phyloP scores from a whole-genome alignment of 2,888 invertebrate genomes.

The Magallana nippona region DNA sequence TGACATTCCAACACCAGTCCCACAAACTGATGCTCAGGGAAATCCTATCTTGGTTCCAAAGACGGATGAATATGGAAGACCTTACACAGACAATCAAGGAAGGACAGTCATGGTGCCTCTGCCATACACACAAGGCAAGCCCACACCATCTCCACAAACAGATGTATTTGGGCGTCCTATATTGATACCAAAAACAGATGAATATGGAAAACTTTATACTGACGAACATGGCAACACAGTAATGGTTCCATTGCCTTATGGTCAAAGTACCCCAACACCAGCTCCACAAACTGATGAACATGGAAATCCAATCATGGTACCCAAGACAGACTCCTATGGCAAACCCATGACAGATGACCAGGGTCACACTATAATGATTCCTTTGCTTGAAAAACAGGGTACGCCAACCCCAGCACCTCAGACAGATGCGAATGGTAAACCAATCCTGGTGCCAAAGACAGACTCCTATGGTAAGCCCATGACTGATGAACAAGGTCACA shows the following conservation, averaged over 20 bases:
- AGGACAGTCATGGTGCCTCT: constrained; percentile 37
- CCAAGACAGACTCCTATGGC: constrained; percentile 9
- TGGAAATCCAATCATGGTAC: constrained; percentile 41
- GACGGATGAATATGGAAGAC: constrained; percentile 43
- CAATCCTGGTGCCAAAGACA: constrained; percentile 28
- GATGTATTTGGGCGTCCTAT: constrained; percentile 27
- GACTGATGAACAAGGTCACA: constrained; percentile 19
- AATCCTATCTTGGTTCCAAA: constrained; percentile 34
- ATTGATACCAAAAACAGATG: no score
- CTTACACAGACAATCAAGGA: constrained; percentile 43
- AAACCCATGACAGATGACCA: constrained; percentile 20
- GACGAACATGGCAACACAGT: constrained; percentile 12
- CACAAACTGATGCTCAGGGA: constrained; percentile 38
- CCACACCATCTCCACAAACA: constrained; percentile 35
- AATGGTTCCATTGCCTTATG: constrained; percentile 21
- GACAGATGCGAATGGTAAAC: constrained; percentile 37
- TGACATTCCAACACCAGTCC: constrained; percentile 2
- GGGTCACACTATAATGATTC: constrained; percentile 48
- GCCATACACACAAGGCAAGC: constrained; percentile 3
- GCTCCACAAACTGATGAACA: constrained; percentile 23
- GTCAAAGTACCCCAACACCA: constrained; percentile 40
- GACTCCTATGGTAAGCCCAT: constrained; percentile 29
- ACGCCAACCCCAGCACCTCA: constrained; percentile 52
- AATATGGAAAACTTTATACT: constrained; percentile 21
- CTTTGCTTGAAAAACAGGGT: constrained; percentile 30